Evolutionary conservation across 2,113 vertebrate genomes (phyloP).

Genomic region (Caloenas nicobarica): DNA sequence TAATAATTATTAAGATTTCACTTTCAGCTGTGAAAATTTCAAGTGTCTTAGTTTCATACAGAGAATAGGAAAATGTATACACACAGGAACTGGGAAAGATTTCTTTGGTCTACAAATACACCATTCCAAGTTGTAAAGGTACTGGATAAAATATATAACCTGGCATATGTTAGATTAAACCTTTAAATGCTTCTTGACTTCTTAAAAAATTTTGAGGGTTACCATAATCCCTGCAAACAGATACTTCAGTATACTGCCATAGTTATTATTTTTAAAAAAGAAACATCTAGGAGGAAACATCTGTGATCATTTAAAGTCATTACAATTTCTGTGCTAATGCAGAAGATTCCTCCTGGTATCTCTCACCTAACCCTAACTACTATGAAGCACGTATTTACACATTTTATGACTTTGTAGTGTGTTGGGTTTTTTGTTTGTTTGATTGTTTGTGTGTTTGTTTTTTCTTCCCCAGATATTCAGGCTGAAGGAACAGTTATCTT

Average conservation of each 20-base stretch:
- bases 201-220: neutral
- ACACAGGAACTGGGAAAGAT: neutral
- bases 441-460: too few species aligned
- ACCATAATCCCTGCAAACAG: neutral
- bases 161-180: neutral
- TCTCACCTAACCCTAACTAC: neutral
- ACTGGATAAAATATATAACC: neutral
- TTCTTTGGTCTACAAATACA: neutral
- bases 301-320: neutral
- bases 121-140: neutral
- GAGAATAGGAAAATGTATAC: neutral
- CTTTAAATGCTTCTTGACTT: neutral
- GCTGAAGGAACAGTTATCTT: neutral
- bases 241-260: neutral
- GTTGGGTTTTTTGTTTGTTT: too few species aligned
- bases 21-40: neutral
- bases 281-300: rapidly evolving
- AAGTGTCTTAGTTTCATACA: neutral
- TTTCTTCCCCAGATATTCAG: neutral
- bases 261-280: neutral
- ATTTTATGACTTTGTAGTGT: neutral
- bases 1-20: neutral
- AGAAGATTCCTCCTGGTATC: neutral
- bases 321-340: neutral
- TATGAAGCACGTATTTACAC: neutral